Evolutionary conservation across 1,140 invertebrate genomes (phyloP), one percentile per base, ranked within the genome.

Genomic region (Belonocnema kinseyi): DNA sequence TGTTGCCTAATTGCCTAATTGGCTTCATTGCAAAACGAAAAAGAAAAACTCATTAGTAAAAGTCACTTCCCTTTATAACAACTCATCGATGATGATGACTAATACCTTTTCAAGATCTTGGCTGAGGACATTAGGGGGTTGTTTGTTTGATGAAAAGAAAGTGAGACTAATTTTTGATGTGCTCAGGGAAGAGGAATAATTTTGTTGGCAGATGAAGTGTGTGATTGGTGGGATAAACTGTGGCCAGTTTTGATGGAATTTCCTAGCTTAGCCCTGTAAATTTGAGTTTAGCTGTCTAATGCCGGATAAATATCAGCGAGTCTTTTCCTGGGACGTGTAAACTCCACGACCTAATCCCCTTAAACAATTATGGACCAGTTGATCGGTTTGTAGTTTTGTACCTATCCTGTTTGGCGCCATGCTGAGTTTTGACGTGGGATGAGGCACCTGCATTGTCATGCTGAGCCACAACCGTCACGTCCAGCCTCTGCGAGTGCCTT

Each of bases 401-500:
- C 78, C 77, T 80, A 83, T 86, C 84, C 82, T 82, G 84, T 84
- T 78, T 80, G 88, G 89, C 87, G 86, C 87, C 90, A 90, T 83
- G 90, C 90, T 91, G 89, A 84, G 89, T 89, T 91, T 90, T 90
- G 90, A 91, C 90, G 85, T 91, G 81, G 89, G 88, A 90, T 89
- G 86, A 89, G 88, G 88, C 89, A 90, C 89, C 90, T 90, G 90
- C 90, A 90, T 90, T 91, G 90, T 91, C 90, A 90, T 90, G 86
- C 88, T 86, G 83, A 88, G 85, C 83, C 85, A 78, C 75, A 81
- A 79, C 83, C 86, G 85, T 86, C 83, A 87, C 81, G 84, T 83
- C 79, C 77, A 78, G 73, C 79, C 79, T 66, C 76, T 78, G 77
- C 72, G 76, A 33, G 75, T 80, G 80, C 66, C 81, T 61, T 85